Evolutionary conservation across 2,113 vertebrate genomes (phyloP), one percentile per base, ranked within the genome.

Genomic region (Osmerus mordax): DNA sequence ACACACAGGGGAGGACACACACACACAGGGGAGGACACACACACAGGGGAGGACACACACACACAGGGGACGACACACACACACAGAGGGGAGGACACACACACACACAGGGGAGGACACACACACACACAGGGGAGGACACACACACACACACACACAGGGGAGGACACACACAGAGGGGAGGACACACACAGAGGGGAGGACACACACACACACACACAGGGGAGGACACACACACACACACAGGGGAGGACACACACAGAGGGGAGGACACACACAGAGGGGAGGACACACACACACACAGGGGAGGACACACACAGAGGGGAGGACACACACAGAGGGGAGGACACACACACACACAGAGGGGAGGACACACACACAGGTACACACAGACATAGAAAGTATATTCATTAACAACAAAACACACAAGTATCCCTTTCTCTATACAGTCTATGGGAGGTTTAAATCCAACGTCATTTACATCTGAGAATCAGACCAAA

Each of bases 181-280:
- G n/a, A n/a, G n/a, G n/a, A n/a, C n/a, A n/a, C n/a, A n/a, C n/a
- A n/a, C n/a, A n/a, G n/a, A n/a, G n/a, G n/a, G n/a, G n/a, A n/a
- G n/a, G n/a, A n/a, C n/a, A n/a, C n/a, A n/a, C n/a, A n/a, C n/a
- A n/a, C n/a, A n/a, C n/a, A n/a, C n/a, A n/a, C n/a, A 71, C 58
- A 67, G 19, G 59, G n/a, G 13, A 56, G 54, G 5, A 36, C 18
- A 51, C 13, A 59, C 19, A n/a, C n/a, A n/a, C n/a, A 32, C 16
- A 62, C 61, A 52, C 36, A 67, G 62, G 54, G 28, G 25, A n/a
- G 41, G n/a, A 67, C 62, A 64, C 19, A 32, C n/a, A n/a, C n/a
- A n/a, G n/a, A n/a, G n/a, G n/a, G n/a, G n/a, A n/a, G n/a, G n/a
- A n/a, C n/a, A n/a, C 36, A 59, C 23, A 66, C 32, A 68, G n/a